Conservation (phyloP, 2,797 vertebrate species). For the Gymnocypris eckloni region DNA sequence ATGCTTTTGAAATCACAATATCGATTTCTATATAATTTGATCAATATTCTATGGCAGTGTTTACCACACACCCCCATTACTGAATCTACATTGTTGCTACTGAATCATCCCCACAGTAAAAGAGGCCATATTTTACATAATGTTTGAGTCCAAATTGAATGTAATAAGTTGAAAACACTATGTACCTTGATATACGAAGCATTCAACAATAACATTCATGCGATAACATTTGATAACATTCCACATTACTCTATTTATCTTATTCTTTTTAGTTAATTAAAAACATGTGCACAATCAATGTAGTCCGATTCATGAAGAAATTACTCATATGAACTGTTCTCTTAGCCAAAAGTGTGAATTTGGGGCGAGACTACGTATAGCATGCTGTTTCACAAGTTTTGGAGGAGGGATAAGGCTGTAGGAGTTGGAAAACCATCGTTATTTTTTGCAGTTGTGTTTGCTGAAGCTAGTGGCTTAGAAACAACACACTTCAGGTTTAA, state of each 20-base stretch:
- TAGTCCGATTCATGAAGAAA: background rate
- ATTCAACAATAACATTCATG: too few relatives aligned
- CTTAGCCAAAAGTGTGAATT: background rate
- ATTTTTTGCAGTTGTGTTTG: background rate
- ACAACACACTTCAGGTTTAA: background rate
- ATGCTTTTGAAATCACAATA: background rate
- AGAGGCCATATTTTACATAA: background rate
- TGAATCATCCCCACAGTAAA: background rate
- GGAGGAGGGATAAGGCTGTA: background rate
- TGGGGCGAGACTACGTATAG: background rate
- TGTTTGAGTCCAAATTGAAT: background rate
- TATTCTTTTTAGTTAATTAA: background rate
- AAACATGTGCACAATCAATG: background rate
- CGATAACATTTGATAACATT: background rate
- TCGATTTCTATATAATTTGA: background rate
- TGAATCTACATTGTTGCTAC: background rate
- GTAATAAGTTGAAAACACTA: background rate
- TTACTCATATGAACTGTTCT: background rate
- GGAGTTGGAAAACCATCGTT: background rate
- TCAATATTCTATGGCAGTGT: background rate
- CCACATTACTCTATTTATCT: background rate
- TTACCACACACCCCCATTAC: background rate
- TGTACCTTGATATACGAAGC: background rate
- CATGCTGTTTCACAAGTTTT: background rate
- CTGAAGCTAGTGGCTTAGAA: constrained; percentile 2